Conservation (phyloP, 2,888 invertebrate species). For the Tolmerus cingulatus region DNA sequence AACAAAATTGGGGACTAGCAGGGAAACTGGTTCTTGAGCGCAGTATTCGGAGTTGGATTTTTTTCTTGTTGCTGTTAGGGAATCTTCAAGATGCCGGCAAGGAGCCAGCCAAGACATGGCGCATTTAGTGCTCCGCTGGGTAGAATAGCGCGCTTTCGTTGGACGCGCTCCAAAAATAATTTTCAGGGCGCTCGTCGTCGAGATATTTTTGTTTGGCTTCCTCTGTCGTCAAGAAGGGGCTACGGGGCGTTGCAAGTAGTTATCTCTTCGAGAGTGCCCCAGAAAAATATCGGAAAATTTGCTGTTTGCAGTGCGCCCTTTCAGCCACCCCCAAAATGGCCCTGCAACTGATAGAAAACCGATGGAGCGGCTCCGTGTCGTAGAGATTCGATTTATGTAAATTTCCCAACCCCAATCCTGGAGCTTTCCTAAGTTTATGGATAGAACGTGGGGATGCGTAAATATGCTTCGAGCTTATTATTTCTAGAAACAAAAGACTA, state of each 20-base stretch:
- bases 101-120: not conserved
- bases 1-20: not conserved
- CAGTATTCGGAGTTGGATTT: not conserved
- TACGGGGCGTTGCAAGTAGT: not conserved
- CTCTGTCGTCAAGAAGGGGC: not conserved
- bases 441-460: slow-evolving; percentile 30
- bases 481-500: slow-evolving; percentile 25
- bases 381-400: slow-evolving; percentile 32
- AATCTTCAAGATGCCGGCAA: not conserved
- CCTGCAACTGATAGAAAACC: not conserved
- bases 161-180: slow-evolving; percentile 31
- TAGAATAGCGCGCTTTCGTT: not conserved
- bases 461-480: slow-evolving; percentile 22
- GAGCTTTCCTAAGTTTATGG: slow-evolving; percentile 24
- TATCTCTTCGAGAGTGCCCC: not conserved
- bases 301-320: not conserved
- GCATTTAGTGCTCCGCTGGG: not conserved
- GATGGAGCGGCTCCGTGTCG: not conserved
- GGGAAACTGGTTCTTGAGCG: not conserved
- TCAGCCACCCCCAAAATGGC: not conserved
- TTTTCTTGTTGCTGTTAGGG: not conserved
- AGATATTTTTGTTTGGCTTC: slow-evolving; percentile 24
- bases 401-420: slow-evolving; percentile 11
- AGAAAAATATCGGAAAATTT: not conserved
- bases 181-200: not conserved